Evolutionary conservation across 1,140 invertebrate genomes (phyloP).

Genomic region (Trichonephila clavipes): DNA sequence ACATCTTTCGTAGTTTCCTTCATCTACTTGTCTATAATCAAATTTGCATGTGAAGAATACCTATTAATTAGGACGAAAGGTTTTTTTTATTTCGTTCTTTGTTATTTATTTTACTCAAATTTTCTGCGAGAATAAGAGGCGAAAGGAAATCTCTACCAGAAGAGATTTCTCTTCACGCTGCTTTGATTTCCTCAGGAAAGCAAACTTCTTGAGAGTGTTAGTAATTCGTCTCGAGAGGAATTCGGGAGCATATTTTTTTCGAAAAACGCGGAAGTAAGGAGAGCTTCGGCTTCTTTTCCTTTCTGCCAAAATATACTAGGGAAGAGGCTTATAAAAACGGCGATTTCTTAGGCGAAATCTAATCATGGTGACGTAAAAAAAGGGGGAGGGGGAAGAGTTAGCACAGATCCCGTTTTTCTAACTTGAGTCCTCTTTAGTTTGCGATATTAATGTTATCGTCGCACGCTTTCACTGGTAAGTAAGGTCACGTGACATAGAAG

Average conservation of each 20-base stretch:
- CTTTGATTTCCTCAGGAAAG: background rate
- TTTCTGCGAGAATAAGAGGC: background rate
- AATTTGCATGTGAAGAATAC: too few species aligned
- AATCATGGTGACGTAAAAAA: background rate
- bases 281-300: background rate
- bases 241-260: background rate
- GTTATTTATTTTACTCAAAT: background rate
- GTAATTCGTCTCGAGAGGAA: too few species aligned
- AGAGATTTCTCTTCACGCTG: background rate
- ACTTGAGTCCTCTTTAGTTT: background rate
- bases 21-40: too few species aligned
- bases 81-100: background rate
- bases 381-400: too few species aligned
- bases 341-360: background rate
- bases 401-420: background rate
- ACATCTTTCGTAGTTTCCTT: too few species aligned
- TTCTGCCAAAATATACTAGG: background rate
- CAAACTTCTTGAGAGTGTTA: background rate
- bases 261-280: background rate
- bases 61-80: background rate
- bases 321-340: background rate
- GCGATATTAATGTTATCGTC: background rate
- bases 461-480: background rate
- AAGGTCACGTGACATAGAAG: background rate
- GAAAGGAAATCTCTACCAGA: background rate